Evolutionary conservation across 2,888 invertebrate genomes (phyloP).

Genomic region (Sisyra nigra): DNA sequence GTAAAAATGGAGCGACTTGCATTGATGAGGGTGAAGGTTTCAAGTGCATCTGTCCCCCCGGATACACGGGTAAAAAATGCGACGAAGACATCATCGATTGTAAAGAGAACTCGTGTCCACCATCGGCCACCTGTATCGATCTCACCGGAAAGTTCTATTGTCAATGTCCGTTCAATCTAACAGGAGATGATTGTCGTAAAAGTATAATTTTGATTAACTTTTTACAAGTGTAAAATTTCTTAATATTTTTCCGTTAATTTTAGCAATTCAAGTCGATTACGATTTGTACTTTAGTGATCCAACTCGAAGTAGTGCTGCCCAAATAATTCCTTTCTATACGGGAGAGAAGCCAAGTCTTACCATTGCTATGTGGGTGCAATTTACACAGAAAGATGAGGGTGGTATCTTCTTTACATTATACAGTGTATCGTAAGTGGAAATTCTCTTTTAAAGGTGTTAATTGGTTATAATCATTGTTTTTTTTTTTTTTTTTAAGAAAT

Average conservation of each 20-base stretch:
- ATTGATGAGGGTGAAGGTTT: slow-evolving; percentile 73
- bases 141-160: slow-evolving; percentile 84
- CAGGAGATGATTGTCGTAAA: slow-evolving; percentile 92
- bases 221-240: not conserved
- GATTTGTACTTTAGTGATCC: slow-evolving; percentile 91
- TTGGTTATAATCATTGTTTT: not conserved
- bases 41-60: slow-evolving; percentile 72
- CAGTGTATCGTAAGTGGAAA: slow-evolving; percentile 52
- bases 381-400: slow-evolving; percentile 76
- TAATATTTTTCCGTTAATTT: slow-evolving; percentile 21
- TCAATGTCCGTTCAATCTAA: slow-evolving; percentile 91
- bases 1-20: slow-evolving; percentile 87
- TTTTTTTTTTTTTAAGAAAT: slow-evolving; percentile 39
- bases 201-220: slow-evolving; percentile 38
- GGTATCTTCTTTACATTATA: slow-evolving; percentile 91
- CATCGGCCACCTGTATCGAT: slow-evolving; percentile 84
- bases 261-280: slow-evolving; percentile 96
- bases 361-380: slow-evolving; percentile 93
- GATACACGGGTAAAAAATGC: slow-evolving; percentile 62
- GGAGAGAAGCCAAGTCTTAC: slow-evolving; percentile 64
- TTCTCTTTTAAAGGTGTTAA: slow-evolving; percentile 4
- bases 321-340: slow-evolving; percentile 81
- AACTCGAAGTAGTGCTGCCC: slow-evolving; percentile 76
- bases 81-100: slow-evolving; percentile 85
- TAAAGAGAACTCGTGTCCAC: slow-evolving; percentile 85